Evolutionary conservation across 2,797 vertebrate genomes (phyloP).

Genomic region (Muscicapa comitata): DNA sequence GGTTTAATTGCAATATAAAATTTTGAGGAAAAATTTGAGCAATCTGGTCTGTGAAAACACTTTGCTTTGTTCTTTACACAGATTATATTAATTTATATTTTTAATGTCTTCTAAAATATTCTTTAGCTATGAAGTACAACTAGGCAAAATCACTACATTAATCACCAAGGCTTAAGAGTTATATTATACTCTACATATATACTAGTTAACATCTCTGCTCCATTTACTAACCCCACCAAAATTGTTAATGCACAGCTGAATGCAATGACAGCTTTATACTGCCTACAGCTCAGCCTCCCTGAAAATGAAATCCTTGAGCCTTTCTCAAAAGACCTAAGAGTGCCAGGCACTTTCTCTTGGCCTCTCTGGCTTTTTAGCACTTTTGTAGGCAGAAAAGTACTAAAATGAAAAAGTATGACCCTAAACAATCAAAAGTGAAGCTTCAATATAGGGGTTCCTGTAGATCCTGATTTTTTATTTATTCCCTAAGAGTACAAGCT

Average conservation of each 20-base stretch:
- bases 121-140: background rate
- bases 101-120: background rate
- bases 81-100: background rate
- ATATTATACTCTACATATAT: background rate
- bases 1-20: background rate
- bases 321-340: background rate
- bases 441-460: background rate
- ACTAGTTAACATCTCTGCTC: background rate
- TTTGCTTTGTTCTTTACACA: background rate
- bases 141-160: background rate
- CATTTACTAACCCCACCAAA: background rate
- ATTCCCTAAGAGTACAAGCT: background rate
- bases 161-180: background rate
- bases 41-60: background rate
- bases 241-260: background rate
- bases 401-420: background rate
- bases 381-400: background rate
- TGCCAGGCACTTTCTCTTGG: background rate
- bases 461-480: background rate
- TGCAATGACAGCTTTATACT: background rate
- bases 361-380: background rate
- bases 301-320: background rate
- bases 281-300: background rate
- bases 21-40: background rate
- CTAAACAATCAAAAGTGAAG: background rate